Evolutionary conservation across 2,888 invertebrate species (phyloP), one percentile per base, ranked within the genome.

Genomic region (Lepidochrysops patricia): DNA sequence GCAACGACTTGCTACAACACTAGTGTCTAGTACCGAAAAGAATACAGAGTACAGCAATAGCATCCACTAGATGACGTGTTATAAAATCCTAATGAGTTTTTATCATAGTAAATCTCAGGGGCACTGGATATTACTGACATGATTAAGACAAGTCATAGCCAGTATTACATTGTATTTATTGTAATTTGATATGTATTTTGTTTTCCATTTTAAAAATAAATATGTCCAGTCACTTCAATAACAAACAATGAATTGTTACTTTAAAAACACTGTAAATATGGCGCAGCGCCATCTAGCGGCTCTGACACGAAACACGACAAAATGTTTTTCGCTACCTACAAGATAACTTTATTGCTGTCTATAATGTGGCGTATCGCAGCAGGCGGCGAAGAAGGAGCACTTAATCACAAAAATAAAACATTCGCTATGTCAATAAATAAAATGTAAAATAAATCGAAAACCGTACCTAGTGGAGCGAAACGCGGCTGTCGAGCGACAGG

Each of bases 381-480:
- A 9, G 15, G 37, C n/a, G n/a, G 37, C 15, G 37, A 19, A 9
- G 19, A 19, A 9, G 19, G 19, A 6, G 23, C 37, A 0, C 9
- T 2, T 2, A 7, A 37, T 37, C 32, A 54, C 19, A 26, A 12
- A 32, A 54, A 13, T 23, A 54, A 15, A 32, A 13, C 43, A 23
- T 54, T 29, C 32, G 1, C 54, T 32, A 54, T 54, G 27, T 32
- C 15, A 54, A 54, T 54, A 54, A 54, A 54, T 54, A 54, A 32
- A 23, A 32, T 54, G 54, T 54, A 54, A 32, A 54, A 32, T 54
- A 32, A 52, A 54, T 54, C 32, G 27, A 54, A 54, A 54, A 54
- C 27, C 54, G 29, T 26, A 32, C 13, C 12, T 32, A 54, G 9
- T 5, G 9, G 15, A 27, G 52, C 19, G 54, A 32, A 19, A 19